Percentiles rank a stretch among this genome's conserved stretches.
These are phyloP conservation scores for Zootoca vivipara DNA, from an alignment of 2,113 vertebrate genomes.

Conservation along the genomic window DNA sequence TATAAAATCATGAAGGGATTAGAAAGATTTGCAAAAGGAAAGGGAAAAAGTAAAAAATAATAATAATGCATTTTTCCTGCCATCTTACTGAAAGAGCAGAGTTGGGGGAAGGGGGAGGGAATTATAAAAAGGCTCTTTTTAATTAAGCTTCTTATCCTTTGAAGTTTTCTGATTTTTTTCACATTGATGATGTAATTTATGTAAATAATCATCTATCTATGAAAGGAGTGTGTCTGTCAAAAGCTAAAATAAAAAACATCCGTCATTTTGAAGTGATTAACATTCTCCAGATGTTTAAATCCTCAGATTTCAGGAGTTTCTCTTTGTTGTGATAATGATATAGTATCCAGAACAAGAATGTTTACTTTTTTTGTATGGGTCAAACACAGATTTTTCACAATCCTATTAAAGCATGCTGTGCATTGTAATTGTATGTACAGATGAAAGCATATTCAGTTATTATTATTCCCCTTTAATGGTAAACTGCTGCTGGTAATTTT, in stretches of 20 bases:
- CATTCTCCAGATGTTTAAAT: slow-evolving; percentile 89
- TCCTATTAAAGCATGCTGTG: slow-evolving; percentile 82
- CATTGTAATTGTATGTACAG: slow-evolving; percentile 85
- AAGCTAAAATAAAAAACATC: slow-evolving; percentile 88
- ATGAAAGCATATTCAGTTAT: slow-evolving; percentile 87
- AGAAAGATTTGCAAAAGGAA: slow-evolving; percentile 29
- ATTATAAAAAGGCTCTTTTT: slow-evolving; percentile 75
- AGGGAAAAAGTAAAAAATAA: not conserved
- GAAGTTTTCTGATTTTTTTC: slow-evolving; percentile 75
- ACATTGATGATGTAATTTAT: slow-evolving; percentile 86
- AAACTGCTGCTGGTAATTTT: slow-evolving; percentile 86
- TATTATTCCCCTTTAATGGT: slow-evolving; percentile 87
- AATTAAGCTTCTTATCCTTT: slow-evolving; percentile 78
- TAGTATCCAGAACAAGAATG: slow-evolving; percentile 88
- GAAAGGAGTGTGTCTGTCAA: slow-evolving; percentile 84
- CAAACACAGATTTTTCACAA: slow-evolving; percentile 86
- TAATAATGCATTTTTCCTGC: slow-evolving; percentile 33
- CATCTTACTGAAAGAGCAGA: slow-evolving; percentile 35
- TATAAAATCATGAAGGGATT: slow-evolving; percentile 12
- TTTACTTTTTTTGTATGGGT: slow-evolving; percentile 88
- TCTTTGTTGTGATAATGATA: slow-evolving; percentile 93
- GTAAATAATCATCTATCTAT: slow-evolving; percentile 85
- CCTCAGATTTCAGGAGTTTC: slow-evolving; percentile 88
- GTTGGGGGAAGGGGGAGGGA: slow-evolving; percentile 32
- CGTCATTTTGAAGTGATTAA: slow-evolving; percentile 92